Percentiles rank a stretch among this genome's conserved stretches.
phyloP scores from a whole-genome alignment of 2,888 invertebrate species.

The Epinotia bilunana region DNA sequence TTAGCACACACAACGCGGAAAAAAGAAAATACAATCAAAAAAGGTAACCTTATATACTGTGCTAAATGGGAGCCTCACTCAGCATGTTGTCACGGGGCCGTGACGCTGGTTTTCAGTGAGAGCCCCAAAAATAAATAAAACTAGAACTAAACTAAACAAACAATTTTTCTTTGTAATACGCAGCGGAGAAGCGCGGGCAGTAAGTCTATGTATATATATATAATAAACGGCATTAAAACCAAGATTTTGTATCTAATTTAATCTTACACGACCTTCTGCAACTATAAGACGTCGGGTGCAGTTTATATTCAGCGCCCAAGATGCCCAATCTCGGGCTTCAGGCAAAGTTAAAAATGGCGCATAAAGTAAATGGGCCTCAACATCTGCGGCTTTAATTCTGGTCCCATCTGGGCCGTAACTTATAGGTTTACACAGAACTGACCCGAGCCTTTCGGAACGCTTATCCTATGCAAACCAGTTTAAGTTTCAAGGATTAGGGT shows the following conservation, averaged over 20 bases:
- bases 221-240: no score
- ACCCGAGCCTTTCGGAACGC: constrained; percentile 15
- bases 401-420: constrained; percentile 37
- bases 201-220: no score
- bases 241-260: not conserved
- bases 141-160: no score
- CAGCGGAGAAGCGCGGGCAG: no score
- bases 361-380: constrained; percentile 38
- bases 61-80: no score
- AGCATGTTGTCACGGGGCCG: no score
- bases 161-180: no score
- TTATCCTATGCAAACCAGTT: constrained; percentile 24
- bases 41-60: no score
- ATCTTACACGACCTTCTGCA: constrained; percentile 16
- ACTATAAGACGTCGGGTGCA: constrained; percentile 1
- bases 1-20: no score
- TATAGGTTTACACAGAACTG: constrained; percentile 33
- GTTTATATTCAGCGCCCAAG: constrained; percentile 25
- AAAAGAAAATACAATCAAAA: no score
- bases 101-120: no score
- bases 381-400: constrained; percentile 43
- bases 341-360: constrained; percentile 41
- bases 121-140: no score
- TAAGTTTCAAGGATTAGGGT: constrained; percentile 27
- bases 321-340: constrained; percentile 15